Evolutionary conservation across 2,113 vertebrate species (phyloP).

Genomic region (Mustela nigripes): DNA sequence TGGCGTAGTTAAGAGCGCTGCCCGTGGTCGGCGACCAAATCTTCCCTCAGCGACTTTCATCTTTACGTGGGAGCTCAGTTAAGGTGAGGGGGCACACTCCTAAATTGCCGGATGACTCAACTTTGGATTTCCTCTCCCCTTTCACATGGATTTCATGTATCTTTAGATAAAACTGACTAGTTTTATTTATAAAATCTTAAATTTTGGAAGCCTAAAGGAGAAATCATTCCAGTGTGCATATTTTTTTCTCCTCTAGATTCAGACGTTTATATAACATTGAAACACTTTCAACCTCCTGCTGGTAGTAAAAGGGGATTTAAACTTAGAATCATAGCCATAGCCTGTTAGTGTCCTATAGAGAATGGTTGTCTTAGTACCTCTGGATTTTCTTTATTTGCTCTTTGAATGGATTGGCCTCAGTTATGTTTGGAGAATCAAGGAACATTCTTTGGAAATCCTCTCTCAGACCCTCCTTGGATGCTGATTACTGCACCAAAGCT

Average conservation of each 20-base stretch:
- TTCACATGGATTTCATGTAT: conserved; percentile 72
- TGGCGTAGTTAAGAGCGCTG: conserved; percentile 77
- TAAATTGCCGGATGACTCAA: conserved; percentile 73
- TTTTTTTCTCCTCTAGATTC: conserved; percentile 76
- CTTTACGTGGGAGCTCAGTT: conserved; percentile 70
- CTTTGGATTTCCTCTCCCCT: conserved; percentile 76
- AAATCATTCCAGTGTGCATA: conserved; percentile 75
- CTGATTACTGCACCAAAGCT: conserved; percentile 59
- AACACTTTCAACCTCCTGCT: conserved; percentile 78
- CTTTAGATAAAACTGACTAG: conserved; percentile 77
- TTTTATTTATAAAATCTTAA: conserved; percentile 79
- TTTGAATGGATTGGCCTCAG: conserved; percentile 65
- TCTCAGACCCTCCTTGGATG: conserved; percentile 46
- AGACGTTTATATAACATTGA: conserved; percentile 69
- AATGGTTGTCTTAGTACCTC: conserved; percentile 45
- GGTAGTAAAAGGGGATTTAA: conserved; percentile 82
- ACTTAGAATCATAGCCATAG: conserved; percentile 82
- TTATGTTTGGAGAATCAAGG: conserved; percentile 64
- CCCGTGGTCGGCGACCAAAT: conserved; percentile 84
- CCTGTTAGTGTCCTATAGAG: conserved; percentile 63
- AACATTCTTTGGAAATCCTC: conserved; percentile 69
- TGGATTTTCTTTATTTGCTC: conserved; percentile 55
- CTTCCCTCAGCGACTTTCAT: conserved; percentile 72
- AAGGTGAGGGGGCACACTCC: conserved; percentile 72
- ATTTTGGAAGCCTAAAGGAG: conserved; percentile 77